Evolutionary conservation across 2,797 vertebrate genomes (phyloP), one percentile per base, ranked within the genome.

Genomic region (Danio aesculapii): DNA sequence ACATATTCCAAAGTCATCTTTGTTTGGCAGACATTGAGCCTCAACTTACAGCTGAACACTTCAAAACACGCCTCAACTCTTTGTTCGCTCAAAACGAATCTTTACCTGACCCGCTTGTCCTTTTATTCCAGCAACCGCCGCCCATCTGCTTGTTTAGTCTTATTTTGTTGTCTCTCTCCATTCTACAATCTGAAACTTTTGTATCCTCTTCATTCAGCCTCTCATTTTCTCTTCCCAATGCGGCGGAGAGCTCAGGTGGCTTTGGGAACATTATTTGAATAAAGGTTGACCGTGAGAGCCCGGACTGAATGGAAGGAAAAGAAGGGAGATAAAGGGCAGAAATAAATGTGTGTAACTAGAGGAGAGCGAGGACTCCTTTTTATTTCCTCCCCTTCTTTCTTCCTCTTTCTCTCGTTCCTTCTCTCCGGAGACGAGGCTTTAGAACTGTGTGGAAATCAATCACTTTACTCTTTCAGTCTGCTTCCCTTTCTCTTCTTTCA

Each of bases 401-500:
- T 82, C 85, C 57, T 85, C 21, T 58, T 85, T 79, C 84, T 81
- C 88, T 85, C 47, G 30, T 55, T 77, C 53, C 58, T 11, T 82
- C 69, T 77, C 82, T 91, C 89, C 79, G 83, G 92, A 91, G 92
- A 91, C 87, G 83, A 47, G 68, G 89, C 90, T 90, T 87, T 75
- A 87, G 88, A 89, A 86, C 84, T 73, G 88, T 91, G 89, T 92
- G 90, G 89, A 93, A 94, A 93, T 93, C 92, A 92, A 93, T 93
- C 92, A 88, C 86, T 88, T 88, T 77, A 59, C 73, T 84, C 79
- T 62, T 73, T 73, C 89, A 83, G 81, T 89, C 78, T 81, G 76
- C 50, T 77, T 47, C 52, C 39, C 12, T 59, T 61, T 76, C 73
- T 76, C 21, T 5, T 66, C 62, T 76, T 81, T 81, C 81, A 80